These are phyloP conservation scores for Dicrurus megarhynchus DNA, from an alignment of 2,113 vertebrate genomes.

Conservation along the genomic window DNA sequence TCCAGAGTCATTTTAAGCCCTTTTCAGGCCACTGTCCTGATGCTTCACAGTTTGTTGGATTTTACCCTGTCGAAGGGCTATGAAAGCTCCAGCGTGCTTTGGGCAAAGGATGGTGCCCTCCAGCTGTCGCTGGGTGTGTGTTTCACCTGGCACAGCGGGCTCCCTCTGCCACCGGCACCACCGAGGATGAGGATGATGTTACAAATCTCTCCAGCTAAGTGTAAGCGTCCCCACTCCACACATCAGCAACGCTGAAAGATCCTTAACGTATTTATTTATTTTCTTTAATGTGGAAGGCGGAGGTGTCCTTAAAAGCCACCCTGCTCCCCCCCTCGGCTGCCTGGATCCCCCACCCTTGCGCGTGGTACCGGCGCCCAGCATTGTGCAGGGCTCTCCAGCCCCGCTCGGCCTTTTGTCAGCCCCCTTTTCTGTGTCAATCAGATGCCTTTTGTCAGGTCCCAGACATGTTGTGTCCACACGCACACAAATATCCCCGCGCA, in stretches of 20 bases:
- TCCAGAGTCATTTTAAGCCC: background rate
- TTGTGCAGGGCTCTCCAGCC: constrained; percentile 40
- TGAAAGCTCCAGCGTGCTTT: background rate
- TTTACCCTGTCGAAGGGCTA: rapidly evolving
- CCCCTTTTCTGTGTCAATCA: constrained; percentile 63
- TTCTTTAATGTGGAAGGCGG: rapidly evolving
- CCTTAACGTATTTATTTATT: rapidly evolving
- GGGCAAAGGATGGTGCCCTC: background rate
- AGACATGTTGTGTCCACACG: constrained; percentile 62
- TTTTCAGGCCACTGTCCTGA: background rate
- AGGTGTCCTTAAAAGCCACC: background rate
- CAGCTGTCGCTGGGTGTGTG: rapidly evolving
- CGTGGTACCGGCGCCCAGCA: background rate
- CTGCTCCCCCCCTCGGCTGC: background rate
- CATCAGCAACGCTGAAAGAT: background rate
- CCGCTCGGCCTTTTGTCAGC: constrained; percentile 55
- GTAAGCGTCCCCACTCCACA: rapidly evolving
- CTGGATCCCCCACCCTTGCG: background rate
- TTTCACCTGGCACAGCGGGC: background rate
- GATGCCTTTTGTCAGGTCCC: constrained; percentile 42
- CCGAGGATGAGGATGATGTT: background rate
- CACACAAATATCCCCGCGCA: constrained; percentile 15
- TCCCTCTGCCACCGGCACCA: rapidly evolving
- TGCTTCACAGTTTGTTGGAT: background rate
- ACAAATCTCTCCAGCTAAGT: background rate